Evolutionary conservation across 2,888 invertebrate species (phyloP).

Genomic region (Polyploca ridens): DNA sequence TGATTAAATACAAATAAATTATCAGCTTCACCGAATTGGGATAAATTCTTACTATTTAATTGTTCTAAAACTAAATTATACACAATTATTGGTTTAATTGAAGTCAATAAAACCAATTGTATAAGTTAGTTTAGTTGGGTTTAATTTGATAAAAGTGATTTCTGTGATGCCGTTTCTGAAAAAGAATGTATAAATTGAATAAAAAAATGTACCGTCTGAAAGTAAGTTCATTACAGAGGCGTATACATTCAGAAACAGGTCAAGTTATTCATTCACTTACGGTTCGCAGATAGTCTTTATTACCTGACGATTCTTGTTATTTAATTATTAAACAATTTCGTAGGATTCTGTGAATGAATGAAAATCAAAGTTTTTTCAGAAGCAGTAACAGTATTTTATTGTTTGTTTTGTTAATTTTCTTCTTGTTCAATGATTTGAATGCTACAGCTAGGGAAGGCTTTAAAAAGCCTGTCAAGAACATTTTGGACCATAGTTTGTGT

Average conservation of each 20-base stretch:
- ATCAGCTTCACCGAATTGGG: conserved; percentile 2
- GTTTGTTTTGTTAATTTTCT: no score
- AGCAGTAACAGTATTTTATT: no score
- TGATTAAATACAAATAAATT: conserved; percentile 12
- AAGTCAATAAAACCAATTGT: no score
- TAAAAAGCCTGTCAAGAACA: no score
- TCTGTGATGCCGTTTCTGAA: neutral
- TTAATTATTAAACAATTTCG: neutral
- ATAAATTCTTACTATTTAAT: neutral
- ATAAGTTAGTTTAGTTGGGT: no score
- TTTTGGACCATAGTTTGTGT: no score
- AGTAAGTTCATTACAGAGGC: neutral
- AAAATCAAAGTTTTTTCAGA: neutral
- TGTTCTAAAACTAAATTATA: neutral
- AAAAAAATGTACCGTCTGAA: neutral
- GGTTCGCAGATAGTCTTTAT: neutral
- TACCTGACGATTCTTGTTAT: neutral
- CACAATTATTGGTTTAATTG: neutral
- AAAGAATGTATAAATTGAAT: neutral
- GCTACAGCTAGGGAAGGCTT: no score
- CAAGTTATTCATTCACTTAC: conserved; percentile 6
- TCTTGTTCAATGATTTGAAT: no score
- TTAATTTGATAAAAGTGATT: neutral
- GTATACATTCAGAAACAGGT: neutral
- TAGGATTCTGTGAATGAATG: neutral